Percentiles rank a stretch among this genome's conserved stretches.
These are phyloP conservation scores for Hypanus sabinus DNA, from an alignment of 2,113 vertebrate genomes.

Conservation along the genomic window DNA sequence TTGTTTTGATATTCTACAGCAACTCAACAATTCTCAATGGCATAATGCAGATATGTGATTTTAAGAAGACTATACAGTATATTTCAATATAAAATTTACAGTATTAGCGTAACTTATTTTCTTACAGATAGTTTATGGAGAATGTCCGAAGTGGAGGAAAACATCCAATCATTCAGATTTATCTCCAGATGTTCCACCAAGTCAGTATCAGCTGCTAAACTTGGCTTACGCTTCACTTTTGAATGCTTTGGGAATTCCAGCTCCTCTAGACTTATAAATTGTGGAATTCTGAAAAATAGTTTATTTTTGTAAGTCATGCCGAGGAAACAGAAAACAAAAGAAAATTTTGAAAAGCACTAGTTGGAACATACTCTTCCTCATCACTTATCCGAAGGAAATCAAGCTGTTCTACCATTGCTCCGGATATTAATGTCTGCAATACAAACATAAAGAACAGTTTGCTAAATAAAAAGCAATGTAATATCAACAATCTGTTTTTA, in stretches of 20 bases:
- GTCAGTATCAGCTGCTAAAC: constrained; percentile 72
- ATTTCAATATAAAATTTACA: not conserved
- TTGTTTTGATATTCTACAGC: not conserved
- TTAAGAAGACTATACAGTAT: too few species aligned
- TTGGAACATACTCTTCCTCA: constrained; percentile 71
- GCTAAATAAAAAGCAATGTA: constrained; percentile 12
- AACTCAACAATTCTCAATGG: not conserved
- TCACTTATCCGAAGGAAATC: constrained; percentile 90
- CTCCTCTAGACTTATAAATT: constrained; percentile 93
- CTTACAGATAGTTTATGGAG: constrained; percentile 86
- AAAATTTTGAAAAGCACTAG: not conserved
- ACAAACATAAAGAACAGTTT: constrained; percentile 40
- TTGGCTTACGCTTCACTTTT: constrained; percentile 89
- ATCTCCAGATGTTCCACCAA: constrained; percentile 78
- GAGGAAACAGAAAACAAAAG: not conserved
- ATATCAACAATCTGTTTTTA: not conserved
- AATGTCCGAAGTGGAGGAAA: constrained; percentile 71
- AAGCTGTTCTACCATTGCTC: constrained; percentile 89
- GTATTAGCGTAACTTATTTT: not conserved
- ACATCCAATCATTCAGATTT: constrained; percentile 69
- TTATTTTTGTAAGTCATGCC: constrained; percentile 10
- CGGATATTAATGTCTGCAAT: constrained; percentile 86
- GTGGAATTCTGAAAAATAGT: constrained; percentile 65
- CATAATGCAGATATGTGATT: not conserved
- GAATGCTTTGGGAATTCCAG: constrained; percentile 90